Evolutionary conservation across 2,888 invertebrate genomes (phyloP).

Genomic region (Drosophila paranaensis): DNA sequence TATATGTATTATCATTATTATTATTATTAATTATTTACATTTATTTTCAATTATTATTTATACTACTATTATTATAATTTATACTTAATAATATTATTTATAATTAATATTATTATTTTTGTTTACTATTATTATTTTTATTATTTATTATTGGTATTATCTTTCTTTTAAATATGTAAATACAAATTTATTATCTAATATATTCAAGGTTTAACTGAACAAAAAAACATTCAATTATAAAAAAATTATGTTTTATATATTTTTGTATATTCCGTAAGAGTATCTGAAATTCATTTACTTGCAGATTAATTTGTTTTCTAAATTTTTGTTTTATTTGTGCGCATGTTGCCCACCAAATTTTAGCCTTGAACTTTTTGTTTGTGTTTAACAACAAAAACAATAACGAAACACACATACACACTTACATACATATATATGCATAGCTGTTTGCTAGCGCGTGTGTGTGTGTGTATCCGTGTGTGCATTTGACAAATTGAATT

Average conservation of each 20-base stretch:
- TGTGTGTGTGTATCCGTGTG: conserved; percentile 15
- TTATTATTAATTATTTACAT: too few species aligned
- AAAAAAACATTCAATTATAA: neutral
- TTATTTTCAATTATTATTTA: too few species aligned
- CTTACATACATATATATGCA: conserved; percentile 5
- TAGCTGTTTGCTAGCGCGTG: conserved; percentile 3
- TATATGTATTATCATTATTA: too few species aligned
- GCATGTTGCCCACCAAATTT: conserved; percentile 65
- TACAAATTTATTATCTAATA: too few species aligned
- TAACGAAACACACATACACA: conserved; percentile 7
- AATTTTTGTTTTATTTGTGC: conserved; percentile 36
- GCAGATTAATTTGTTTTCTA: conserved; percentile 11
- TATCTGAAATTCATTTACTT: conserved; percentile 18
- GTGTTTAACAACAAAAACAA: conserved; percentile 45
- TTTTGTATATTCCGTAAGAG: conserved; percentile 17
- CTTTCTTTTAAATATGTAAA: neutral
- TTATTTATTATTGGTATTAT: too few species aligned
- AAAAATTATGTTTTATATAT: neutral
- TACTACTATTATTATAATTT: too few species aligned
- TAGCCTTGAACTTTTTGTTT: conserved; percentile 74
- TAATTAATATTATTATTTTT: too few species aligned
- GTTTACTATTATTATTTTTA: too few species aligned
- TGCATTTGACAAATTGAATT: conserved; percentile 54
- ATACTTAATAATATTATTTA: too few species aligned
- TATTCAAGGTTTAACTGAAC: neutral